A percentile compares a stretch with the other conserved stretches of the same genome.
Evolutionary conservation across 1,140 invertebrate genomes (phyloP).

Genomic region (Drosophila carrolli): DNA sequence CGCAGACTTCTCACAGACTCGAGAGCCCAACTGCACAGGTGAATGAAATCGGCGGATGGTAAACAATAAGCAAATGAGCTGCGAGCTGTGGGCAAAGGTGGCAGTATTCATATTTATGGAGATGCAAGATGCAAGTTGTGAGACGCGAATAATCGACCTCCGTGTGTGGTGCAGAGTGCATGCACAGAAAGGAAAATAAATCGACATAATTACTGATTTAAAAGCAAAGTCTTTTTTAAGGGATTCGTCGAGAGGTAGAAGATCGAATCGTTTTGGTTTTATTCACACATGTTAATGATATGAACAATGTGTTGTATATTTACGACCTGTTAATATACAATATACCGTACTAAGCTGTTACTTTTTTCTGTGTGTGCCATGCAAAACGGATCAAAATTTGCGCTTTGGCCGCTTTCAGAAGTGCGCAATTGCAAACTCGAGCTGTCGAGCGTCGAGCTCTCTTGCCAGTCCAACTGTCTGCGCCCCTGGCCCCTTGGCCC

Average conservation of each 20-base stretch:
- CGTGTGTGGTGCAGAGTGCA: constrained; percentile 49
- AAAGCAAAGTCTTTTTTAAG: no score
- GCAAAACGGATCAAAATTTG: constrained; percentile 73
- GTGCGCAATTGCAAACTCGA: constrained; percentile 77
- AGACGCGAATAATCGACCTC: constrained; percentile 26
- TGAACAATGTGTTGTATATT: no score
- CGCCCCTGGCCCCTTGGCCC: constrained; percentile 1
- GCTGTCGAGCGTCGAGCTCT: constrained; percentile 52
- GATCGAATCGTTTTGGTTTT: no score
- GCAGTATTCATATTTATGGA: constrained; percentile 41
- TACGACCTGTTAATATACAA: no score
- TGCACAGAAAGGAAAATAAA: background rate
- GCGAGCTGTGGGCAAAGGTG: constrained; percentile 28
- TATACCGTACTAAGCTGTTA: no score
- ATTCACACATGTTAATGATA: no score
- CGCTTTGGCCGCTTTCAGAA: constrained; percentile 52
- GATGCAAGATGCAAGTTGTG: constrained; percentile 29
- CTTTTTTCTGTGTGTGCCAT: constrained; percentile 25
- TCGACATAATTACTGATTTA: no score
- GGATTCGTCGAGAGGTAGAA: no score
- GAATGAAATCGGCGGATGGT: constrained; percentile 32
- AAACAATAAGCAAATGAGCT: constrained; percentile 43
- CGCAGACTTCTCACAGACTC: constrained; percentile 33
- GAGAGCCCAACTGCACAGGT: constrained; percentile 28
- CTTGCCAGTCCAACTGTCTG: constrained; percentile 58